phyloP scores from a whole-genome alignment of 2,797 vertebrate species.

The Ispidina picta region DNA sequence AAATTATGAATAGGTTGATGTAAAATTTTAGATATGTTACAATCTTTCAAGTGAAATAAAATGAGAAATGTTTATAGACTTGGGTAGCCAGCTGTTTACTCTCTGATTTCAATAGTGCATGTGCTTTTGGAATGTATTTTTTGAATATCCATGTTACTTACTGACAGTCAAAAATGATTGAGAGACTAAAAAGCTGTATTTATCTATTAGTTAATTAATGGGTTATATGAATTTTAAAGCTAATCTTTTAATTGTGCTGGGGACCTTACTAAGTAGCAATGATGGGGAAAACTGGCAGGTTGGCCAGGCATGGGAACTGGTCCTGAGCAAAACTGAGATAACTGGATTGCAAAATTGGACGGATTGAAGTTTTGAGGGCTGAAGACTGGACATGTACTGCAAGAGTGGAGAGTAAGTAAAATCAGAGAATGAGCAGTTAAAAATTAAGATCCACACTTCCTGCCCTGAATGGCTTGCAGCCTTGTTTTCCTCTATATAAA shows the following conservation, averaged over 20 bases:
- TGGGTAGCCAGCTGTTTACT: not conserved
- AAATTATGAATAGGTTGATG: not conserved
- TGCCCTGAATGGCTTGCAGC: not conserved
- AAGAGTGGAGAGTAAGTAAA: not conserved
- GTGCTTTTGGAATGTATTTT: not conserved
- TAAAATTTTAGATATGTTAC: not conserved
- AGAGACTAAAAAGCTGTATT: not conserved
- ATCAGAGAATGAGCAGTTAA: not conserved
- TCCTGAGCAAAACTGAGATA: not conserved
- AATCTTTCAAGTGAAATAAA: not conserved
- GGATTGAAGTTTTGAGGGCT: not conserved
- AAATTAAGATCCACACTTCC: rapidly evolving
- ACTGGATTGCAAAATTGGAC: not conserved
- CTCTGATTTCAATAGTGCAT: not conserved
- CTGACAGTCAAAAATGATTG: not conserved
- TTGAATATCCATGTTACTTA: not conserved
- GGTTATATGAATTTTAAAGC: not conserved
- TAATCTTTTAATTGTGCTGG: not conserved
- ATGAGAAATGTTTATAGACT: not conserved
- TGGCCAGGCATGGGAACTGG: not conserved
- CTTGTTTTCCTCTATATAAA: not conserved
- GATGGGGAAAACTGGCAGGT: not conserved
- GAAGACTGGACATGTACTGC: too few species aligned
- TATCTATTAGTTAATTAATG: not conserved
- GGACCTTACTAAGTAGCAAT: not conserved